Percentiles rank a stretch among this genome's conserved stretches.
Conservation (phyloP, 2,888 invertebrate species). For the Caenorhabditis sp. region DNA sequence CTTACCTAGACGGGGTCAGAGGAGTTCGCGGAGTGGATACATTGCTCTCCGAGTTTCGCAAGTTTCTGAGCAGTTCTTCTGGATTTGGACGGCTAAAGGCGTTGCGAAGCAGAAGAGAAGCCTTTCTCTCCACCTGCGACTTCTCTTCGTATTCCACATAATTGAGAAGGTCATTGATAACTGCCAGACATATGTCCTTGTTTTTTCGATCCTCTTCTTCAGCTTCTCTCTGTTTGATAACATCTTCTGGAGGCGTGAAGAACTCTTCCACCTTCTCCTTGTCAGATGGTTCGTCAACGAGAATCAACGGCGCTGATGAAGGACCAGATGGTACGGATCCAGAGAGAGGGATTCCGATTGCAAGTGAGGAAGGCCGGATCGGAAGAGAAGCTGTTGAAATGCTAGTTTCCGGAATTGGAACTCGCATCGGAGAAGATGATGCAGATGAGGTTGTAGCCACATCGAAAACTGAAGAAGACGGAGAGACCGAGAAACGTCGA, state of each 20-base stretch:
- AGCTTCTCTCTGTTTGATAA: constrained; percentile 11
- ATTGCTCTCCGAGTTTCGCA: constrained; percentile 12
- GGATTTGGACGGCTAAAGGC: constrained; percentile 52
- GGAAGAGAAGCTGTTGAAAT: constrained; percentile 8
- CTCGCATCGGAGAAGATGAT: constrained; percentile 1
- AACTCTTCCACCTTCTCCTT: constrained; percentile 1
- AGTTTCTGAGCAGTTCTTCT: constrained; percentile 37
- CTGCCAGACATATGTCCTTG: constrained; percentile 59
- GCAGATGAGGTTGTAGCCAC: constrained; percentile 52
- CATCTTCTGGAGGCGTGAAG: constrained; percentile 23
- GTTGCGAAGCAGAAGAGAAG: constrained; percentile 66
- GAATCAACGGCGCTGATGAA: constrained; percentile 64
- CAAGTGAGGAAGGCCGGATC: constrained; percentile 56
- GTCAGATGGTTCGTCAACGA: constrained; percentile 21
- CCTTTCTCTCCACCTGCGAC: constrained; percentile 71
- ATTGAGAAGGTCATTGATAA: constrained; percentile 74
- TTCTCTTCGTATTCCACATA: constrained; percentile 75
- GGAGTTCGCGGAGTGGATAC: constrained; percentile 56
- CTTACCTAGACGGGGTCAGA: constrained; percentile 66
- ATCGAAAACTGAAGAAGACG: constrained; percentile 71
- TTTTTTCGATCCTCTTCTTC: constrained; percentile 44
- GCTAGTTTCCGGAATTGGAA: constrained; percentile 34
- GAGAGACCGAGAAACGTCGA: constrained; percentile 75
- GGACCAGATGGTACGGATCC: constrained; percentile 57
- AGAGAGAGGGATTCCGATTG: constrained; percentile 63